Evolutionary conservation across 2,797 vertebrate species (phyloP), one percentile per base, ranked within the genome.

Genomic region (Bradypus variegatus): DNA sequence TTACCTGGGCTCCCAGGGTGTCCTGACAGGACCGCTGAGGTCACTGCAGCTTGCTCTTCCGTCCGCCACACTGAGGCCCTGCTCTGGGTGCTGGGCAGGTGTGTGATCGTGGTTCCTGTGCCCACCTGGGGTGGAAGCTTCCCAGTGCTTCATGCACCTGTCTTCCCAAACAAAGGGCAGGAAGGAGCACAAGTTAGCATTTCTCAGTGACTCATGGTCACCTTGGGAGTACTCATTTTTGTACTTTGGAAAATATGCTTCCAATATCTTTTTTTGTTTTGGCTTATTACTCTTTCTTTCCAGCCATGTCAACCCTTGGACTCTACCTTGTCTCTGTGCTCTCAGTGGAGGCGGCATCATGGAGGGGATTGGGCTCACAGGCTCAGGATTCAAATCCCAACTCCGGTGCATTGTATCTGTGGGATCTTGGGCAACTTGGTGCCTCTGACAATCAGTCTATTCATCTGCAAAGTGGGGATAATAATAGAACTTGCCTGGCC

Each of bases 291-390:
- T 69, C 53, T 89, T 31, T 27, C 38, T 91, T 36, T 25, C 84
- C 14, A 5, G 14, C 45, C 23, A 19, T 67, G 31, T 48, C 69
- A 8, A 64, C 41, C 86, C 0, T 0, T 3, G 4, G 33, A 3
- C 33, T 87, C 62, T 77, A 67, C 12, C 31, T 36, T 5, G 5
- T 55, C 73, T 15, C 2, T 38, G 36, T 69, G 36, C n/a, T 45
- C 33, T 65, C 27, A 6, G 53, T 33, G 75, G 48, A 53, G 13
- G n/a, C 7, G 4, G 14, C 33, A 2, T 50, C 2, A 0, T 19
- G 29, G 2, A 3, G 45, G 48, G 21, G n/a, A 4, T 7, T 29
- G 76, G 83, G 72, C 23, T 19, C 10, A 0, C 1, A 12, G 19
- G 38, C 50, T 23, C 65, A 23, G 27, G 29, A n/a, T 72, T 93